These are phyloP conservation scores for Oryzias woworae DNA, from an alignment of 2,113 vertebrate genomes.

Conservation along the genomic window DNA sequence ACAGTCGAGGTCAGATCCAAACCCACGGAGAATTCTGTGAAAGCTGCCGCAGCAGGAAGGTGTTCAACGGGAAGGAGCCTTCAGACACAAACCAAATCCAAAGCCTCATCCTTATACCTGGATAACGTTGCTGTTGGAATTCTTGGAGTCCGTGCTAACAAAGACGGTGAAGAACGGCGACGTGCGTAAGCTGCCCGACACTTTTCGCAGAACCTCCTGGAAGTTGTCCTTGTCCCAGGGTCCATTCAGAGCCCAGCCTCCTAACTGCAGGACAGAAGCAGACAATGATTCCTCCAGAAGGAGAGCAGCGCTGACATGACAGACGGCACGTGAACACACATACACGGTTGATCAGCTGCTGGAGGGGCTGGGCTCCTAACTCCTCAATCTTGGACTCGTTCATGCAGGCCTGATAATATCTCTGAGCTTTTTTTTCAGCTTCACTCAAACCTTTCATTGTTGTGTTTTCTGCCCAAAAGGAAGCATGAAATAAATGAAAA, in stretches of 20 bases:
- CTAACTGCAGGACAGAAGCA: slow-evolving; percentile 76
- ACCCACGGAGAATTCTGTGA: background rate
- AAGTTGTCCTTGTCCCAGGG: slow-evolving; percentile 86
- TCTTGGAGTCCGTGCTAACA: slow-evolving; percentile 92
- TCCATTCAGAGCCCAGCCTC: slow-evolving; percentile 89
- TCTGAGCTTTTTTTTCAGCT: slow-evolving; percentile 89
- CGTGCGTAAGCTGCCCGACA: slow-evolving; percentile 84
- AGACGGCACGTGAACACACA: background rate
- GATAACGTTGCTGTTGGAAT: slow-evolving; percentile 95
- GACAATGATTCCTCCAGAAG: background rate
- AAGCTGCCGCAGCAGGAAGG: background rate
- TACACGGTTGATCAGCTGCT: slow-evolving; percentile 89
- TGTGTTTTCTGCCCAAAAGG: slow-evolving; percentile 81
- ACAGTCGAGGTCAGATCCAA: slow-evolving; percentile 2
- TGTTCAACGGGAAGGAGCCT: background rate
- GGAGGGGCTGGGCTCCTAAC: slow-evolving; percentile 84
- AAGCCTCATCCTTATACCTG: slow-evolving; percentile 76
- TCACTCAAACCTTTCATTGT: slow-evolving; percentile 81
- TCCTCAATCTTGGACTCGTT: slow-evolving; percentile 90
- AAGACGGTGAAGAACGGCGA: slow-evolving; percentile 94
- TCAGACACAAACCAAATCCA: background rate
- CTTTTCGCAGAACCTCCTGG: slow-evolving; percentile 83
- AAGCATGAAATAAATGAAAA: background rate
- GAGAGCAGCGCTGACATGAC: background rate
- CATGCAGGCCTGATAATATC: slow-evolving; percentile 95